Conservation (phyloP, 1,140 invertebrate genomes). For the Onthophagus taurus region DNA sequence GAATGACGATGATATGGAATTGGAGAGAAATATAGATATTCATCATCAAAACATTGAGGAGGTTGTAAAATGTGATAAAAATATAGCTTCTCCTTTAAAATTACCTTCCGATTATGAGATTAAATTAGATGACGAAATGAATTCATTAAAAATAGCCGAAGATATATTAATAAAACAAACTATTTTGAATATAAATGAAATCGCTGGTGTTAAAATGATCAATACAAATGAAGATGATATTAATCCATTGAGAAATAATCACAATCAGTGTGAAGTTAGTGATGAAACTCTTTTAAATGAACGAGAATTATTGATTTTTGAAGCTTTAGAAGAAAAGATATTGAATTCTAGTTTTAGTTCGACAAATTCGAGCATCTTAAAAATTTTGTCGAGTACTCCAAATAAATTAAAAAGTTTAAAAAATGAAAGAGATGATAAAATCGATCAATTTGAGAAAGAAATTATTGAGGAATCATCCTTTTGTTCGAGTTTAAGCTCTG, state of each 20-base stretch:
- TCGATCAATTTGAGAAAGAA: neutral
- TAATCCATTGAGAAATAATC: constrained; percentile 31
- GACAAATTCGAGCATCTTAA: constrained; percentile 43
- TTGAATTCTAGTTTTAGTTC: constrained; percentile 61
- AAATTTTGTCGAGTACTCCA: constrained; percentile 31
- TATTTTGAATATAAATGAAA: too few species aligned
- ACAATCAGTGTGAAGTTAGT: too few species aligned
- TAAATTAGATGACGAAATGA: neutral
- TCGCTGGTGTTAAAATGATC: neutral
- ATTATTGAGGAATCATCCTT: neutral
- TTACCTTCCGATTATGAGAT: neutral
- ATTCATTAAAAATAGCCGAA: neutral
- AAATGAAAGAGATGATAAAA: constrained; percentile 1
- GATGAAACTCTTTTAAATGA: too few species aligned
- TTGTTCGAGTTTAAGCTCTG: neutral
- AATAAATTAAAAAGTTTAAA: constrained; percentile 15
- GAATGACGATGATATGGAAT: too few species aligned
- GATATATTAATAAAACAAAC: neutral
- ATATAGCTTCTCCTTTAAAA: too few species aligned
- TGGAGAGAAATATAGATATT: too few species aligned
- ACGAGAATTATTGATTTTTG: constrained; percentile 49
- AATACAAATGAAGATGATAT: neutral
- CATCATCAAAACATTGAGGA: too few species aligned
- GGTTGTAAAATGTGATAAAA: too few species aligned
- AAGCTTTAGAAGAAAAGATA: constrained; percentile 58